Evolutionary conservation across 2,888 invertebrate species (phyloP), one percentile per base, ranked within the genome.

Genomic region (Pseudeuparius sepicola): DNA sequence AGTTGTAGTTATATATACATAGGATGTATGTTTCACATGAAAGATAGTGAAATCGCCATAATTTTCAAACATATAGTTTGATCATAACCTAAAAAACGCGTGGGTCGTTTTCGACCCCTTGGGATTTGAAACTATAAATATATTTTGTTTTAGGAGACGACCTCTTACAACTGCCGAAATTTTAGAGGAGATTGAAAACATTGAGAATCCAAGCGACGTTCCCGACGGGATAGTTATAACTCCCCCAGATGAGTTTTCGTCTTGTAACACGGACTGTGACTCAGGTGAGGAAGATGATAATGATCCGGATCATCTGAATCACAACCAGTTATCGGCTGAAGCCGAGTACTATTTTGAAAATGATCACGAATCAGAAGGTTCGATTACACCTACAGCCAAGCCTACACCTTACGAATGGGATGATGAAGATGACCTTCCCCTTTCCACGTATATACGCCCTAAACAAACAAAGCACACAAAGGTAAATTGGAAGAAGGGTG

Each of bases 331-430:
- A 11, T 27, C 27, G 14, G 27, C 27, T 13, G 5, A 27, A 13
- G 27, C 27, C 27, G 27, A 27, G 11, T 27, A 5, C 27, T 10
- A 27, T 10, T 27, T 27, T 11, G 27, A 27, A 27, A 27, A 27
- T 27, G 27, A 27, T 4, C 27, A 27, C 4, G 14, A 27, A 27
- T 14, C 27, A 27, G 12, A 10, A 12, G 4, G 14, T 27, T 12
- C 27, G 14, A 27, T 12, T 27, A n/a, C n/a, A n/a, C n/a, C n/a
- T n/a, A n/a, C n/a, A n/a, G n/a, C n/a, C n/a, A n/a, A n/a, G n/a
- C n/a, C n/a, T n/a, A 6, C 27, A 6, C 11, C 4, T 13, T 10
- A 27, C 4, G 27, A 27, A 27, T 27, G 27, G 27, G 27, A 27
- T 14, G 11, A 27, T 12, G 27, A 27, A 13, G 27, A 27, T 13